Evolutionary conservation across 2,888 invertebrate genomes (phyloP).

Genomic region (Adelognathus sp.): DNA sequence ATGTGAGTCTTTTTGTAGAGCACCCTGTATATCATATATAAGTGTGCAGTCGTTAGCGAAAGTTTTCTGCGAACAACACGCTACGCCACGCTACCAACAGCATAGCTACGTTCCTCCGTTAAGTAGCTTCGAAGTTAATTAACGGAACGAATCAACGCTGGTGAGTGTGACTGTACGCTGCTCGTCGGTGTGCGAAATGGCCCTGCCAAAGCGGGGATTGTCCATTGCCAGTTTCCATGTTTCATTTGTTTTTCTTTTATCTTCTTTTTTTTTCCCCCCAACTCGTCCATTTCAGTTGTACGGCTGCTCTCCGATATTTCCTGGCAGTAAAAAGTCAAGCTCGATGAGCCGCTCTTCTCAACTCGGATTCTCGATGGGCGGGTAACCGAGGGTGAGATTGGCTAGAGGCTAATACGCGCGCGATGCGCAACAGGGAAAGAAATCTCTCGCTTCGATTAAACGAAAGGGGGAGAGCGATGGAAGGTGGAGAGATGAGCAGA

Average conservation of each 20-base stretch:
- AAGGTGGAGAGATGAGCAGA: constrained; percentile 33
- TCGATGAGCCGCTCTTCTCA: background rate
- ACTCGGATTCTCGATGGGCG: background rate
- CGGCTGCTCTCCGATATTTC: constrained; percentile 19
- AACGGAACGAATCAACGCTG: constrained; percentile 51
- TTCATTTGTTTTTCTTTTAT: background rate
- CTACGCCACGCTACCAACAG: background rate
- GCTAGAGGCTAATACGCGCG: constrained; percentile 24
- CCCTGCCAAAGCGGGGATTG: constrained; percentile 19
- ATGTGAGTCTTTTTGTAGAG: no score
- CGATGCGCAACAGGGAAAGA: constrained; percentile 45
- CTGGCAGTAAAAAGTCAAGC: constrained; percentile 21
- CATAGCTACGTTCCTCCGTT: constrained; percentile 28
- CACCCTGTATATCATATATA: background rate
- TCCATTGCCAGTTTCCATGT: constrained; percentile 35
- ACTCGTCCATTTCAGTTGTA: background rate
- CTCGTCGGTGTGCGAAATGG: constrained; percentile 21
- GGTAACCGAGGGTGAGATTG: constrained; percentile 22
- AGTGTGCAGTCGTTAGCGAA: background rate
- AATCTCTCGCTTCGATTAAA: constrained; percentile 36
- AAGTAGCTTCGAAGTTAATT: constrained; percentile 60
- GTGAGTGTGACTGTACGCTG: background rate
- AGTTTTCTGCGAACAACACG: constrained; percentile 7
- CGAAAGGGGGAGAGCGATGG: constrained; percentile 11
- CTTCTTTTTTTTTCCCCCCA: background rate